A percentile compares a stretch with the other conserved stretches of the same genome.
Conservation (phyloP, 2,113 vertebrate genomes). For the Proterorhinus semilunaris region DNA sequence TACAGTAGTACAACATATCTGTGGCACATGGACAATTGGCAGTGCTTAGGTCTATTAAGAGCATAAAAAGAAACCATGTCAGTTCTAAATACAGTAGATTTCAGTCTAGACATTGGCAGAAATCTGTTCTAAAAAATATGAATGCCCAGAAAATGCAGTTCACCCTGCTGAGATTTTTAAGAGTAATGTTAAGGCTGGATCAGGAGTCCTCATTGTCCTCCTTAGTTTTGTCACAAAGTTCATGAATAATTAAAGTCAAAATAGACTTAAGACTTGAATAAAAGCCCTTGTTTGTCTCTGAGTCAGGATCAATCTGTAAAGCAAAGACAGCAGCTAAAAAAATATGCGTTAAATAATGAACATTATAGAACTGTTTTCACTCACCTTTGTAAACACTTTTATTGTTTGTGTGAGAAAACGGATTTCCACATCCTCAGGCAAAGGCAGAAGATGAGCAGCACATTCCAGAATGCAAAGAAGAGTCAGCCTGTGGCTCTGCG, state of each 20-base stretch:
- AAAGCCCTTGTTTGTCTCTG: constrained; percentile 77
- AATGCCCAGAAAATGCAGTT: constrained; percentile 31
- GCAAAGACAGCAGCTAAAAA: constrained; percentile 14
- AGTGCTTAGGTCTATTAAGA: constrained; percentile 53
- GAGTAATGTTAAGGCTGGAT: constrained; percentile 7
- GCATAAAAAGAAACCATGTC: constrained; percentile 29
- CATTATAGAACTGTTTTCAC: constrained; percentile 18
- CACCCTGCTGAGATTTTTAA: not conserved
- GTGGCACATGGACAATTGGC: constrained; percentile 73
- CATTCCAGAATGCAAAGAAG: constrained; percentile 90
- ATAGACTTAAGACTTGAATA: constrained; percentile 82
- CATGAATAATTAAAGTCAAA: constrained; percentile 82
- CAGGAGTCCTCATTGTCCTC: constrained; percentile 57
- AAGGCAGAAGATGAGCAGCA: constrained; percentile 78
- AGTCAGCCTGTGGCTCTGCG: constrained; percentile 86
- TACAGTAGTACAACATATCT: constrained; percentile 40
- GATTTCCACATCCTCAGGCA: constrained; percentile 83
- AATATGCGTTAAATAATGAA: not conserved
- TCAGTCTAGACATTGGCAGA: constrained; percentile 27
- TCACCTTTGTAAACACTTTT: constrained; percentile 90
- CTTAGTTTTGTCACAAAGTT: constrained; percentile 74
- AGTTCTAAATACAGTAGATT: constrained; percentile 15
- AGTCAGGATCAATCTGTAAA: constrained; percentile 78
- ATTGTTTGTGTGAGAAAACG: constrained; percentile 83
- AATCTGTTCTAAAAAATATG: constrained; percentile 20